These are phyloP conservation scores for Aradus depressus DNA, from an alignment of 2,888 invertebrate genomes.

Conservation along the genomic window DNA sequence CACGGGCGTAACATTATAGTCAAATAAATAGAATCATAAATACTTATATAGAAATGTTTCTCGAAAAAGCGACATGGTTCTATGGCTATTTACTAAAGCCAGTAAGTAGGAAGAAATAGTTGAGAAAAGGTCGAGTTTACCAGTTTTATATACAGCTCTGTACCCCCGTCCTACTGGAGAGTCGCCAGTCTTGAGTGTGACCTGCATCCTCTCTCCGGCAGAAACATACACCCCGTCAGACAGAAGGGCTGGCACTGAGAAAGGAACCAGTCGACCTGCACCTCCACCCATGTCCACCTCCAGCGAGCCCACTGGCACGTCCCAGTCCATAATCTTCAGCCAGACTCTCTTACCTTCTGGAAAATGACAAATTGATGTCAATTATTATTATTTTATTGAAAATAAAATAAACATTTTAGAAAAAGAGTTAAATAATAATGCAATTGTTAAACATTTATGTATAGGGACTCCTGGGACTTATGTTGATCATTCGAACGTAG, in stretches of 20 bases:
- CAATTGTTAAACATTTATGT: background rate
- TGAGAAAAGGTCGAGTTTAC: constrained; percentile 34
- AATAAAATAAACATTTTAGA: background rate
- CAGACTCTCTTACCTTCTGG: constrained; percentile 54
- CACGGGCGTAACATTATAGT: too few relatives aligned
- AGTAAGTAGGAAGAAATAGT: too few relatives aligned
- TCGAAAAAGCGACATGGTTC: background rate
- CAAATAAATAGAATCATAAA: too few relatives aligned
- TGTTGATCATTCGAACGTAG: too few relatives aligned
- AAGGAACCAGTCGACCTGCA: constrained; percentile 45
- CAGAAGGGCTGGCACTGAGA: constrained; percentile 43
- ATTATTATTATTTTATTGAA: background rate
- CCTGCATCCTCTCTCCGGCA: constrained; percentile 46
- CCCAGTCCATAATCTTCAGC: constrained; percentile 53
- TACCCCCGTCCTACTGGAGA: constrained; percentile 56
- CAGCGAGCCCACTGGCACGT: constrained; percentile 46
- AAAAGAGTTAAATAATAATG: background rate
- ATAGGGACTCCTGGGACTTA: too few relatives aligned
- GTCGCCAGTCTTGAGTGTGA: constrained; percentile 52
- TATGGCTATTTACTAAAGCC: background rate
- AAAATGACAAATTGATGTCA: constrained; percentile 15
- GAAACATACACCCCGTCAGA: constrained; percentile 59
- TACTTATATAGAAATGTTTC: too few relatives aligned
- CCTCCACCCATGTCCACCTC: constrained; percentile 48
- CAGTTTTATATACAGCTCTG: constrained; percentile 52